Base-by-base conservation (phyloP, 2,113 vertebrate genomes). In the Brachypteracias leptosomus region DNA sequence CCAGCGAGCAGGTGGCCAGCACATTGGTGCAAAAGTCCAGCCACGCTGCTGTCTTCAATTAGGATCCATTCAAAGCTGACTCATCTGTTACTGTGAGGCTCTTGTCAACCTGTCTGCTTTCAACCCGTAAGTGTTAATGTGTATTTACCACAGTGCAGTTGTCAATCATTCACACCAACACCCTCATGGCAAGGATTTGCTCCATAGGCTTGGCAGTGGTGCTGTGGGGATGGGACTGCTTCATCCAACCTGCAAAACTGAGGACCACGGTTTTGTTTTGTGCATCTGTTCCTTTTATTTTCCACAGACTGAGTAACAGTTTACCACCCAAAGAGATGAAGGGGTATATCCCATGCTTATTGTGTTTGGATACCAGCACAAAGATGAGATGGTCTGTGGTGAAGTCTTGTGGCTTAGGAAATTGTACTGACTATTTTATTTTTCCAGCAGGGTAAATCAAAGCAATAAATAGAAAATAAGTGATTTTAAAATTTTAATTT, bases 311-410 rank as follows among this genome's bases (percentile, higher is more conserved):
- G 57, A 71, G 84, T 92, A 83, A 96, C 58, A 89, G 42, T 93
- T 93, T 98, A 94, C 97, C 98, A 97, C 97, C 96, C 98, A 98
- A 97, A 95, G 93, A 98, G 97, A 97, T 98, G 96, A 98, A 98
- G 94, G 95, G 55, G 55, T 73, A 72, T 85, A 87, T 57, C 54
- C 78, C 73, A n/a, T 75, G 79, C 70, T 61, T 93, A 59, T 90
- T 97, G 66, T 88, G 66, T 89, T 97, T 97, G 95, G 95, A 96
- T 86, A 93, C 42, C 49, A 95, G 68, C 65, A 95, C 81, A 94
- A 93, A 97, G 85, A 97, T 73, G 73, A 94, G 83, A 91, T 82
- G 88, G 92, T 94, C 59, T 98, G 96, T 76, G 96, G 97, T 95
- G 33, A 97, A 90, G 90, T 84, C 77, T n/a, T 96, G 95, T 88